Conservation (phyloP, 2,888 invertebrate species). For the Hydroisotoma schaefferi region DNA sequence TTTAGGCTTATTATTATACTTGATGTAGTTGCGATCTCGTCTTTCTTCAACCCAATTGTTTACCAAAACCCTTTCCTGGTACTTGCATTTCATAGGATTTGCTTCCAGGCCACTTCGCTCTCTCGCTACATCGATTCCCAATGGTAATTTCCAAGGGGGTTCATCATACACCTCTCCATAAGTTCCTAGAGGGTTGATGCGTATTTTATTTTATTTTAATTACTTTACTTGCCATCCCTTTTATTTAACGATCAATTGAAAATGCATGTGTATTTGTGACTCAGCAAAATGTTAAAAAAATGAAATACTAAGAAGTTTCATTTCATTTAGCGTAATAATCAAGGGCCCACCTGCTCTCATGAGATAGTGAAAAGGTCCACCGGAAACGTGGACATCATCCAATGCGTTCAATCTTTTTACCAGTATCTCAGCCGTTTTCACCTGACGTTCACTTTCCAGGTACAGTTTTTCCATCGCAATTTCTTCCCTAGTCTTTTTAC, state of each 20-base stretch:
- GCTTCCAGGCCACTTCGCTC: slow-evolving; percentile 28
- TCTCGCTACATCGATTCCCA: slow-evolving; percentile 28
- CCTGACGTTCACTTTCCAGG: neutral
- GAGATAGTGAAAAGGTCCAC: slow-evolving; percentile 39
- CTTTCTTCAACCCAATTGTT: slow-evolving; percentile 45
- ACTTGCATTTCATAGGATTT: slow-evolving; percentile 19
- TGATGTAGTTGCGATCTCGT: slow-evolving; percentile 34
- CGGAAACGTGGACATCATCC: slow-evolving; percentile 9
- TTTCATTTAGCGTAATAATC: neutral
- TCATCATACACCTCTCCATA: slow-evolving; percentile 46
- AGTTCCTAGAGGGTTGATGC: slow-evolving; percentile 35
- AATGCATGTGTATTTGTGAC: neutral
- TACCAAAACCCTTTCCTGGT: slow-evolving; percentile 29
- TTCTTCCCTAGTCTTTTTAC: too few species aligned
- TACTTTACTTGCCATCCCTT: neutral
- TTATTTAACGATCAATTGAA: too few species aligned
- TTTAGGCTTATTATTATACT: slow-evolving; percentile 20
- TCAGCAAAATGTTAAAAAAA: too few species aligned
- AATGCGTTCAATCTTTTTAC: neutral
- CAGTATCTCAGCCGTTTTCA: neutral
- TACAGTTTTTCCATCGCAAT: neutral
- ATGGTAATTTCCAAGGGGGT: slow-evolving; percentile 41
- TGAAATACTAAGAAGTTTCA: neutral
- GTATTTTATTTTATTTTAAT: too few species aligned
- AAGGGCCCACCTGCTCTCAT: slow-evolving; percentile 29